These are phyloP conservation scores for Drosophila sordidapex DNA, from an alignment of 2,888 invertebrate genomes.

Conservation along the genomic window DNA sequence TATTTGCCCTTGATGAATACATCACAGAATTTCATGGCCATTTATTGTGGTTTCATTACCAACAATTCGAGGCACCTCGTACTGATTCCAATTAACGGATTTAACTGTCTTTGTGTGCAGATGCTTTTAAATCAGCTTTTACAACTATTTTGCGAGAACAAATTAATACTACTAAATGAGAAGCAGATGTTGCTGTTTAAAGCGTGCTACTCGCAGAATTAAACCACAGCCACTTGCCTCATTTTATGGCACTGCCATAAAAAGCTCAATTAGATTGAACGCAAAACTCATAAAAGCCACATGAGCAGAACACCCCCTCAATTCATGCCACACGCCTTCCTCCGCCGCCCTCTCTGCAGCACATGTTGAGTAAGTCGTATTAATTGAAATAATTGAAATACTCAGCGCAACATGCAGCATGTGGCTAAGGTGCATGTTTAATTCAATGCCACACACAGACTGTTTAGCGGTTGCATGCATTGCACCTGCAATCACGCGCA, in stretches of 20 bases:
- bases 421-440: slow-evolving; percentile 8
- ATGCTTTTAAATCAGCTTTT: slow-evolving; percentile 33
- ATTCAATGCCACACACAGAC: slow-evolving; percentile 8
- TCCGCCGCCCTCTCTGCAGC: not conserved
- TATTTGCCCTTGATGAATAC: not conserved
- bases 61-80: not conserved
- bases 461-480: slow-evolving; percentile 9
- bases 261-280: slow-evolving; percentile 69
- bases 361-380: slow-evolving; percentile 17
- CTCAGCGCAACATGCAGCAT: slow-evolving; percentile 24
- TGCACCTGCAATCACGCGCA: not conserved
- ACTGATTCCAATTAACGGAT: not conserved
- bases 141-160: slow-evolving; percentile 37
- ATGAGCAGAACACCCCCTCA: slow-evolving; percentile 40
- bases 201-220: slow-evolving; percentile 10
- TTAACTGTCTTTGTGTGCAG: not conserved
- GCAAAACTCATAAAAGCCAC: slow-evolving; percentile 55
- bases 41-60: not conserved
- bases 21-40: not conserved
- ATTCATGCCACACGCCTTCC: not conserved
- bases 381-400: slow-evolving; percentile 68
- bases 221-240: slow-evolving; percentile 21
- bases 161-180: slow-evolving; percentile 63
- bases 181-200: slow-evolving; percentile 42
- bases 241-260: slow-evolving; percentile 63